Conservation (phyloP, 2,113 vertebrate genomes). For the Oryzias woworae region DNA sequence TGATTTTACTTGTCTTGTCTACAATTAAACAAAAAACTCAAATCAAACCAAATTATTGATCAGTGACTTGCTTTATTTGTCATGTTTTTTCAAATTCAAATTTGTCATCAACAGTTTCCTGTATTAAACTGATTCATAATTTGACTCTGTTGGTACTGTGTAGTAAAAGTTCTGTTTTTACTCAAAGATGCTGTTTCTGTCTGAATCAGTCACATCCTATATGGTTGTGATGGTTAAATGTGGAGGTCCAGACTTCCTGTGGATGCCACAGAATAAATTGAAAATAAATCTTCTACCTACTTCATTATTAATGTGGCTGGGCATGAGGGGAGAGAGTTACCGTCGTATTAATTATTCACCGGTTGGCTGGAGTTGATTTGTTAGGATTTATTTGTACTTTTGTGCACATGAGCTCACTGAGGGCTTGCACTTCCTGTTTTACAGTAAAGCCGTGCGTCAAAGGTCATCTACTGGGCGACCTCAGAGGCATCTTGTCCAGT, state of each 20-base stretch:
- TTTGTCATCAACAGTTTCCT: no score
- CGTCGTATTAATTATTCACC: slow-evolving; percentile 69
- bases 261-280: slow-evolving; percentile 34
- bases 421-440: not conserved
- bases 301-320: slow-evolving; percentile 64
- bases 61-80: no score
- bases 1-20: no score
- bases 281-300: slow-evolving; percentile 55
- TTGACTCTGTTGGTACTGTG: no score
- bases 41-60: no score
- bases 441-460: slow-evolving; percentile 29
- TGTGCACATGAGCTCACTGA: slow-evolving; percentile 7
- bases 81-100: no score
- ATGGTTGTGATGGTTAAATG: slow-evolving; percentile 21
- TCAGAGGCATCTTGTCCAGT: not conserved
- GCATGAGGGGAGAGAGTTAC: slow-evolving; percentile 60
- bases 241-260: slow-evolving; percentile 50
- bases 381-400: slow-evolving; percentile 36
- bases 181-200: not conserved
- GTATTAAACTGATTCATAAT: no score
- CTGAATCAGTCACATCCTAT: slow-evolving; percentile 14
- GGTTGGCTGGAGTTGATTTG: slow-evolving; percentile 28
- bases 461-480: slow-evolving; percentile 30
- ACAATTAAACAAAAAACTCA: no score
- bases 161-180: no score